These are phyloP conservation scores for Sturnira hondurensis DNA, from an alignment of 2,113 vertebrate genomes.

Conservation along the genomic window DNA sequence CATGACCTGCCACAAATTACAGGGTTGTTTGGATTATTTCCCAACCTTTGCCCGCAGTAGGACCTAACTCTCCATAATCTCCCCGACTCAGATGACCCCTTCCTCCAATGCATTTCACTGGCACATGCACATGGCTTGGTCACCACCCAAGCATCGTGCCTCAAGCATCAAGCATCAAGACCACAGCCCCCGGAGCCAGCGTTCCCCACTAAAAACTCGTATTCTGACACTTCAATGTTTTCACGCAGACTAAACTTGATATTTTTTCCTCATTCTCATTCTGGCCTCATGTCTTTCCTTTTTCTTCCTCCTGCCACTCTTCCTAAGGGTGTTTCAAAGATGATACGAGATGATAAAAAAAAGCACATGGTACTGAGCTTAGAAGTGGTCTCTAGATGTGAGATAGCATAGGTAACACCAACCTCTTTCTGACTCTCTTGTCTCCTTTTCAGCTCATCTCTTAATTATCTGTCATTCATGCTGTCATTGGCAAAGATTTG, in stretches of 20 bases:
- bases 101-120: background rate
- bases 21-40: background rate
- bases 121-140: rapidly evolving
- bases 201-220: background rate
- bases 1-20: background rate
- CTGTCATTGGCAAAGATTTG: background rate
- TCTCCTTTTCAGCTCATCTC: background rate
- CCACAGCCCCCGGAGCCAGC: no score
- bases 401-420: rapidly evolving
- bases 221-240: no score
- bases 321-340: background rate
- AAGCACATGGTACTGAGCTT: background rate
- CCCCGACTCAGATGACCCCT: no score
- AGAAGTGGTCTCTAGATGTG: background rate
- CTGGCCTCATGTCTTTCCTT: background rate
- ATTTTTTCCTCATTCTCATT: background rate
- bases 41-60: background rate
- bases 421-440: background rate
- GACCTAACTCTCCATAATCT: background rate
- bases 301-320: background rate
- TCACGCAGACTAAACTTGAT: background rate
- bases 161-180: background rate
- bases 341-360: background rate
- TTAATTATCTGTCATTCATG: background rate
- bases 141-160: no score